Evolutionary conservation across 92 coral and sea anemone genomes (phyloP), one percentile per base, ranked within the genome.

Genomic region (Palythoa caribaeorum): DNA sequence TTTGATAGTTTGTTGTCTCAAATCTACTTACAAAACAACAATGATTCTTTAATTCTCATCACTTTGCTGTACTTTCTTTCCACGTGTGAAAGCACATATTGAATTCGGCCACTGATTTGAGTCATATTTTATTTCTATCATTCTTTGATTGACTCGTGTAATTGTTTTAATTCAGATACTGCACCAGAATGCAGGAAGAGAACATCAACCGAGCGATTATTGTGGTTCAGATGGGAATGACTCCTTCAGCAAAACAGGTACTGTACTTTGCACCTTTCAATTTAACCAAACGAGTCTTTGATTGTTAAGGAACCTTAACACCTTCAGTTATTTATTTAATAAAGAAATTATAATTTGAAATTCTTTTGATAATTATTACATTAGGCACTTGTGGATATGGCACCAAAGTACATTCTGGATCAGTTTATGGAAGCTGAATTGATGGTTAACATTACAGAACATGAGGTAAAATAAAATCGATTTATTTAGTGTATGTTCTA

Each of bases 241-340:
- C 99, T 38, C 99, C 99, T 1, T 96, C 99, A 37, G 99, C 99
- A 4, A 96, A 96, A 91, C 99, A 96, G 98, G 99, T 96, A 73
- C 20, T 36, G 99, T 96, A 73, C 20, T 36, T 53, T 13, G 5
- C 12, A 9, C 35, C 35, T 63, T n/a, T n/a, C 1, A 17, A 63
- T 2, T 7, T 4, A 59, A 20, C 9, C 50, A 4, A 15, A 54
- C 37, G 50, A 72, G 77, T 10, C 6, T 40, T 71, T 2, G 38
- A 4, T 6, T 50, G 11, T 81, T 63, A 37, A 8, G 50, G 50
- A 44, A 38, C 0, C 47, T 28, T 14, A 39, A 71, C 2, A 69
- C 9, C 69, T 15, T n/a, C 12, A 63, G 50, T 5, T 2, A 4
- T 44, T 44, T 40, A 4, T 44, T 44, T 2, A 44, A 44, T 28